phyloP scores from a whole-genome alignment of 2,888 invertebrate species.

The Graphium colonna region DNA sequence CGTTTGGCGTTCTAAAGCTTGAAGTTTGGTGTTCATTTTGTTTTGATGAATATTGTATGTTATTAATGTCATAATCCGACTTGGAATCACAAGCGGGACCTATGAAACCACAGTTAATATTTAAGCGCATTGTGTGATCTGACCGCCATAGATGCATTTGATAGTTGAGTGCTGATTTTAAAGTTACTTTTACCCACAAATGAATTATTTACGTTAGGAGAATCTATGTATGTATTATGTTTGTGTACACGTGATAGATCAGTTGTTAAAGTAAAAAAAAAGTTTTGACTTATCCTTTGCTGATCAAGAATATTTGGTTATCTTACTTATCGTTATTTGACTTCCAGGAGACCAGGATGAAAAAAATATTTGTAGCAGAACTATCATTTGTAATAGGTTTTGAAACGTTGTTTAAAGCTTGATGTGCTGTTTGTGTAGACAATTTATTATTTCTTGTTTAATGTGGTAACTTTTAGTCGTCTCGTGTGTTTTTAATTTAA shows the following conservation, averaged over 20 bases:
- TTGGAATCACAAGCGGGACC: slow-evolving; percentile 33
- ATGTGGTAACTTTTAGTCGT: not conserved
- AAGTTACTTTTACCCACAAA: not conserved
- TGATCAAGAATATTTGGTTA: slow-evolving; percentile 11
- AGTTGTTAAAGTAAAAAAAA: not conserved
- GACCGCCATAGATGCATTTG: not conserved
- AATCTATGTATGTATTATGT: not conserved
- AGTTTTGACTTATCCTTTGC: not conserved
- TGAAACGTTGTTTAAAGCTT: not conserved
- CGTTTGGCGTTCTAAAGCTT: too few species aligned
- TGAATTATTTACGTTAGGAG: not conserved
- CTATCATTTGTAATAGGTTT: not conserved
- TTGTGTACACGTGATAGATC: not conserved
- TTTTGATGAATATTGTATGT: not conserved
- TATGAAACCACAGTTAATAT: slow-evolving; percentile 23
- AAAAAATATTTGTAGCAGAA: slow-evolving; percentile 28
- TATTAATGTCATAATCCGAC: slow-evolving; percentile 4
- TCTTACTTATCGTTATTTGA: slow-evolving; percentile 34
- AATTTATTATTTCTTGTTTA: not conserved
- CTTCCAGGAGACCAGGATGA: slow-evolving; percentile 32
- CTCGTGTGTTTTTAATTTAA: slow-evolving; percentile 28
- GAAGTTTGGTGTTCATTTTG: too few species aligned
- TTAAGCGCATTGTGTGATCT: not conserved
- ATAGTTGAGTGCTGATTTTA: not conserved
- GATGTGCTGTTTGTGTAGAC: not conserved